Conservation (phyloP, 1,140 invertebrate species). For the Mya arenaria region DNA sequence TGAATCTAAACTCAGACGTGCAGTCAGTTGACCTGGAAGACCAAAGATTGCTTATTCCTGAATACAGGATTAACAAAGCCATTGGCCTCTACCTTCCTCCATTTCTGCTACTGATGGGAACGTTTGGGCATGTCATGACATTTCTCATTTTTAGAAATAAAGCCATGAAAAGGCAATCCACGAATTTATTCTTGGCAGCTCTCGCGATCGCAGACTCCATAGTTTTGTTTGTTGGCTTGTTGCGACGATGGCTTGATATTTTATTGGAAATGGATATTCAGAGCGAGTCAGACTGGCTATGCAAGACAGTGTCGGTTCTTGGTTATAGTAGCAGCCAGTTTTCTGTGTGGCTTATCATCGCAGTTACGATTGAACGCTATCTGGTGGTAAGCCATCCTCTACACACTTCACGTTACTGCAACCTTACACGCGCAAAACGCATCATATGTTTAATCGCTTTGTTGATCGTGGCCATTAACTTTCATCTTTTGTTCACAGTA, state of each 20-base stretch:
- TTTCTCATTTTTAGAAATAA: slow-evolving; percentile 72
- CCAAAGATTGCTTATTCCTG: no score
- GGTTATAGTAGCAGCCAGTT: slow-evolving; percentile 76
- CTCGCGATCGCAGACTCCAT: slow-evolving; percentile 77
- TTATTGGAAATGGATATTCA: slow-evolving; percentile 67
- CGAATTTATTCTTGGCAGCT: slow-evolving; percentile 76
- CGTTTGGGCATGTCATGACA: slow-evolving; percentile 73
- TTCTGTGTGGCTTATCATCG: slow-evolving; percentile 80
- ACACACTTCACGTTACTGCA: slow-evolving; percentile 75
- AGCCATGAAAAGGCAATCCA: slow-evolving; percentile 73
- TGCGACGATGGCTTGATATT: slow-evolving; percentile 75
- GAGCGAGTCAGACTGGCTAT: slow-evolving; percentile 67
- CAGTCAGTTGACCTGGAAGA: no score
- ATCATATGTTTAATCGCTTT: slow-evolving; percentile 67
- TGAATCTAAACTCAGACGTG: no score
- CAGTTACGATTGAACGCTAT: slow-evolving; percentile 79
- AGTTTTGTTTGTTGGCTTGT: slow-evolving; percentile 76
- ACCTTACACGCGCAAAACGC: slow-evolving; percentile 70
- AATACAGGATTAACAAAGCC: slow-evolving; percentile 64
- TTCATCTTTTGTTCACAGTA: slow-evolving; percentile 76
- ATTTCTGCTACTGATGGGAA: slow-evolving; percentile 69
- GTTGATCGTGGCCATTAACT: slow-evolving; percentile 71
- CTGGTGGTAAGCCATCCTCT: slow-evolving; percentile 80
- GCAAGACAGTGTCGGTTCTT: slow-evolving; percentile 72
- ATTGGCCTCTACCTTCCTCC: slow-evolving; percentile 71